Evolutionary conservation across 2,113 vertebrate species (phyloP).

Genomic region (Dasyurus viverrinus): DNA sequence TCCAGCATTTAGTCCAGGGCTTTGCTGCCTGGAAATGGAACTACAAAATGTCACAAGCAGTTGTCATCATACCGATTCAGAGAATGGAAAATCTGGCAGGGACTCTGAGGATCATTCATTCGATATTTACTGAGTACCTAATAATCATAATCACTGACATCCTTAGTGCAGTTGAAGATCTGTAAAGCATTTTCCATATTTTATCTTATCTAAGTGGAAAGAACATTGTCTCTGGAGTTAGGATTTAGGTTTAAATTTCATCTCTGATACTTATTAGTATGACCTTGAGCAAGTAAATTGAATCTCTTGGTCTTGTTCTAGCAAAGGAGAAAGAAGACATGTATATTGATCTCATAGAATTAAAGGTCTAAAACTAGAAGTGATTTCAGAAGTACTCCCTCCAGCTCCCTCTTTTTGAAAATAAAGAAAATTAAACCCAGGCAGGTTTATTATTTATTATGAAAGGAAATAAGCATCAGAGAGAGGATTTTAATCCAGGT

Average conservation of each 20-base stretch:
- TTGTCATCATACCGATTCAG: background rate
- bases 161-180: background rate
- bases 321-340: background rate
- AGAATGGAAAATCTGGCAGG: background rate
- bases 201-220: background rate
- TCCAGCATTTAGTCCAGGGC: background rate
- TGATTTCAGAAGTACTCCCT: background rate
- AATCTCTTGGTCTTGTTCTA: background rate
- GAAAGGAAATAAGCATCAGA: background rate
- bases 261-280: background rate
- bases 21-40: conserved; percentile 16
- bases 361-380: background rate
- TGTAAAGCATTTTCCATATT: background rate
- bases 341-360: background rate
- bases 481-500: background rate
- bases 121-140: background rate
- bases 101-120: background rate
- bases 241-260: background rate
- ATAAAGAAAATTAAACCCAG: background rate
- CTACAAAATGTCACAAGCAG: background rate
- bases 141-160: background rate
- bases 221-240: background rate
- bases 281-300: background rate
- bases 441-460: background rate
- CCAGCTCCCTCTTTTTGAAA: background rate